Evolutionary conservation across 1,140 invertebrate genomes (phyloP), one percentile per base, ranked within the genome.

Genomic region (Drosophila tani): DNA sequence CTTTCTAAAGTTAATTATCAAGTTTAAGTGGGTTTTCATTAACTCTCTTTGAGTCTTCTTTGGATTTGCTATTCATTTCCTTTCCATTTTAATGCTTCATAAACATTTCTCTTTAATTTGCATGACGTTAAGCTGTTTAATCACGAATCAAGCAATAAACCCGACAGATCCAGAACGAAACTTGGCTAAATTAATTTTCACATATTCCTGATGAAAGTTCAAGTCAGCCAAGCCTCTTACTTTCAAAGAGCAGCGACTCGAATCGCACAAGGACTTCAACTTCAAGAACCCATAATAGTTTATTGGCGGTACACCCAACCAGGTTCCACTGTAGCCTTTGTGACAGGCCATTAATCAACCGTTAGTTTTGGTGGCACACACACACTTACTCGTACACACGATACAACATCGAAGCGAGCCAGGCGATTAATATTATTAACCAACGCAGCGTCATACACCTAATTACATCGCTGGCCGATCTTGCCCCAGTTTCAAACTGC

Each of bases 381-480:
- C 35, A 70, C 38, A 58, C n/a, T n/a, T n/a, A n/a, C n/a, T n/a
- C 12, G 24, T 14, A 59, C 43, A 35, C 32, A 35, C 29, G 29
- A 68, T 41, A 70, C 24, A 49, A 60, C 69, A 55, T 40, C n/a
- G 49, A 47, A 53, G 43, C 32, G 14, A 66, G 46, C n/a, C 55
- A 58, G 40, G 40, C 74, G 58, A 75, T 75, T 77, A 77, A 77
- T 77, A 77, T 56, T 77, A 60, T 82, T 75, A 56, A 60, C 62
- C 53, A 68, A 63, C 67, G 57, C 74, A 77, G 53, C 73, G 49
- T 76, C 82, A 81, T 81, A 64, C 66, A 45, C 29, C 66, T 62
- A 85, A 85, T 85, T 77, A 81, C 64, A 70, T 24, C 43, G 46
- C 38, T 71, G 8, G 65, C 38, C 79, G 79, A 85, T 85, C 75